Conservation (phyloP, 2,888 invertebrate species). For the Drosophila robusta region DNA sequence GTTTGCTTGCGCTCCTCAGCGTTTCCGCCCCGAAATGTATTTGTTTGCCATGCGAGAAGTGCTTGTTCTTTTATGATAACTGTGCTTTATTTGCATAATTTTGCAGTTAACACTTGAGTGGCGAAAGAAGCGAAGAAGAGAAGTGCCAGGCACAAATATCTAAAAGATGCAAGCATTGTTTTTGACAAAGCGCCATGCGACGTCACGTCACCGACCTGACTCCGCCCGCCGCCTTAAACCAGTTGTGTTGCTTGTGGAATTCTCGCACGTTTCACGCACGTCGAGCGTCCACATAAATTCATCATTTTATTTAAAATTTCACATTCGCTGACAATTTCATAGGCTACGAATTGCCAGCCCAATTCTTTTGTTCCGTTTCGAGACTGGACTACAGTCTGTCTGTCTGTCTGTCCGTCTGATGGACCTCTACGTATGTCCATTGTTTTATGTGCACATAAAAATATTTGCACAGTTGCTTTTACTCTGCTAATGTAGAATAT, state of each 20-base stretch:
- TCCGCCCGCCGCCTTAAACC: slow-evolving; percentile 14
- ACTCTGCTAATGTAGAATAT: slow-evolving; percentile 56
- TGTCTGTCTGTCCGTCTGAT: slow-evolving; percentile 24
- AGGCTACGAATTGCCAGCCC: slow-evolving; percentile 60
- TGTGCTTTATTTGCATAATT: slow-evolving; percentile 65
- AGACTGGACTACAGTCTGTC: slow-evolving; percentile 15
- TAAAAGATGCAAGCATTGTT: slow-evolving; percentile 57
- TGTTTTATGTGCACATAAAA: slow-evolving; percentile 64
- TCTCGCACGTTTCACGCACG: slow-evolving; percentile 68
- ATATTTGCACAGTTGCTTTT: slow-evolving; percentile 72
- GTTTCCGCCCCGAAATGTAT: slow-evolving; percentile 36
- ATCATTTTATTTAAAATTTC: slow-evolving; percentile 79
- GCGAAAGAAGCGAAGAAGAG: slow-evolving; percentile 15
- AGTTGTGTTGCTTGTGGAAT: slow-evolving; percentile 57
- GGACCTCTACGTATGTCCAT: slow-evolving; percentile 40
- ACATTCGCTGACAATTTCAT: slow-evolving; percentile 77
- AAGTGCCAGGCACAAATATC: slow-evolving; percentile 30
- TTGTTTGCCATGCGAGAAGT: slow-evolving; percentile 42
- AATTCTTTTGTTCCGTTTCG: slow-evolving; percentile 51
- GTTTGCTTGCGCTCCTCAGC: slow-evolving; percentile 47
- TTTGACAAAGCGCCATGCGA: slow-evolving; percentile 19
- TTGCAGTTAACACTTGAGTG: slow-evolving; percentile 57
- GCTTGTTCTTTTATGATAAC: slow-evolving; percentile 46
- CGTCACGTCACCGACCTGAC: not conserved
- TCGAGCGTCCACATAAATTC: slow-evolving; percentile 66